Evolutionary conservation across 2,888 invertebrate genomes (phyloP).

Genomic region (Dolichopus griseipennis): DNA sequence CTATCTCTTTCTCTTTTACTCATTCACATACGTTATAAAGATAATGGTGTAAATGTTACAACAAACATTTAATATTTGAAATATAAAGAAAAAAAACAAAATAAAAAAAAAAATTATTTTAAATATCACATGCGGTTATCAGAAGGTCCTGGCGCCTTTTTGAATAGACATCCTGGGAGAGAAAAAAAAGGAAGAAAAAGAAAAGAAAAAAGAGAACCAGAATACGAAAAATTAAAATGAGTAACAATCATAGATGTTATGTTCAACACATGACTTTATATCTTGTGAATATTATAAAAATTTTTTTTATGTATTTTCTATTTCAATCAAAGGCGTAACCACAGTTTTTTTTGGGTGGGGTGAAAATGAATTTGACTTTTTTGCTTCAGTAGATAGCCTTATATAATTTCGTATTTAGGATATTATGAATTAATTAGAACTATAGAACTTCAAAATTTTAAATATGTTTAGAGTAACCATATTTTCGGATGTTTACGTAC

Average conservation of each 20-base stretch:
- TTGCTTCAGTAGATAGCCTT: no score
- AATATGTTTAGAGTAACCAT: no score
- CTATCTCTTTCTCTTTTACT: background rate
- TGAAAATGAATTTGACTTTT: no score
- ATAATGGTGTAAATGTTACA: constrained; percentile 4
- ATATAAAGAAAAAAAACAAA: background rate
- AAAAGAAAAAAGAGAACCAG: background rate
- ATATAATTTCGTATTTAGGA: no score
- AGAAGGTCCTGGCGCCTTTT: constrained; percentile 6
- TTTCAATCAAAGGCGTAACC: no score
- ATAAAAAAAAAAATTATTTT: background rate
- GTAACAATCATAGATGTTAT: background rate
- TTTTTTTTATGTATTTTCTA: no score
- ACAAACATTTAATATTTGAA: constrained; percentile 1
- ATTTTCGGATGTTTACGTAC: no score
- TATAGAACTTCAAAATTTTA: no score
- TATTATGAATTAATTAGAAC: no score
- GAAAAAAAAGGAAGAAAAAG: background rate
- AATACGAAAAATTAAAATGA: constrained; percentile 2
- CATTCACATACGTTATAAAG: background rate
- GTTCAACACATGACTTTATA: constrained; percentile 2
- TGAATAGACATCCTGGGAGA: background rate
- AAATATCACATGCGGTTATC: constrained; percentile 6
- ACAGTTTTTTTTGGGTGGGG: no score
- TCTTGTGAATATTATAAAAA: background rate